Percentiles rank a stretch among this genome's conserved stretches.
phyloP scores from a whole-genome alignment of 2,797 vertebrate genomes.

The Ataeniobius toweri region DNA sequence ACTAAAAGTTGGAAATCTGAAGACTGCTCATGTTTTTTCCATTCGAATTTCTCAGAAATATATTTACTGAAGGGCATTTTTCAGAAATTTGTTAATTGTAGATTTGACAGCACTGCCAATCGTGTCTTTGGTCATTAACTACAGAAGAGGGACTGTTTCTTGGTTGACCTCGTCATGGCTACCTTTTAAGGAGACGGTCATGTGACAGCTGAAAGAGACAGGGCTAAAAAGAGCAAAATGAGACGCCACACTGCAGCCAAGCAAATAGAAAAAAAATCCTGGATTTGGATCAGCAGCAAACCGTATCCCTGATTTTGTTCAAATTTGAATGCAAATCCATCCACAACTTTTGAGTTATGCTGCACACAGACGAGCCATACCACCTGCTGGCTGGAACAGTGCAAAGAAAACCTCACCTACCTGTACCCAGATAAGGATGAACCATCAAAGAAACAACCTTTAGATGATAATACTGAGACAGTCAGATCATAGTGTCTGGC shows the following conservation, averaged over 20 bases:
- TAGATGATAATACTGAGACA: not conserved
- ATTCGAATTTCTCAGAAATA: not conserved
- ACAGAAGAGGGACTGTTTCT: not conserved
- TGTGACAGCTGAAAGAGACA: not conserved
- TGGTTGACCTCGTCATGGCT: not conserved
- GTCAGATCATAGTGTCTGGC: not conserved
- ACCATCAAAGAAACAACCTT: not conserved
- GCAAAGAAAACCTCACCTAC: not conserved
- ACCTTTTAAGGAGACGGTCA: not conserved
- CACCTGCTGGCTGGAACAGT: not conserved
- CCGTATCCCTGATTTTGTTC: not conserved
- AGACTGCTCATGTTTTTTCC: no score
- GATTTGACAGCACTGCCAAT: not conserved
- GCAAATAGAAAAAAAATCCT: not conserved
- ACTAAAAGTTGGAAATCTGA: not conserved
- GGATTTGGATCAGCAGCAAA: not conserved
- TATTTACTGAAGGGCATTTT: not conserved
- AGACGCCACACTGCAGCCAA: not conserved
- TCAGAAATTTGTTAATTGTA: not conserved
- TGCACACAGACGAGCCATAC: not conserved
- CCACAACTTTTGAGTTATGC: not conserved
- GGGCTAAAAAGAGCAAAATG: not conserved
- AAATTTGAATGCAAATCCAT: not conserved
- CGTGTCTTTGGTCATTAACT: not conserved
- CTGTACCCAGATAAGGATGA: not conserved